Evolutionary conservation across 2,888 invertebrate species (phyloP), one percentile per base, ranked within the genome.

Genomic region (Oconnorella tubifera): DNA sequence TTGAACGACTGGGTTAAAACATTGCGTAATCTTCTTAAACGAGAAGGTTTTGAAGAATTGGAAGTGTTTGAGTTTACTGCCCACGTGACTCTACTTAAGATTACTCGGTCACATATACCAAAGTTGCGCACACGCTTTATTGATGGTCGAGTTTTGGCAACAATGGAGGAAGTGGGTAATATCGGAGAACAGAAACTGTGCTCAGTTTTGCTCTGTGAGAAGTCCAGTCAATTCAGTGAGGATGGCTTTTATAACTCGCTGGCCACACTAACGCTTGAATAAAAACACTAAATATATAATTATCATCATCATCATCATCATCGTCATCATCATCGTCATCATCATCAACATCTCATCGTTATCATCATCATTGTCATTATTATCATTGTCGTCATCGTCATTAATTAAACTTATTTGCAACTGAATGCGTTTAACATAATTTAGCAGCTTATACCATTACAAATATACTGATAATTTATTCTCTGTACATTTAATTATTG

Each of bases 1-100:
- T 27, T 51, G 25, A 6, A 6, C 10, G 25, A 19, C 25, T 51
- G 53, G 53, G 53, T 51, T 4, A 27, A 23, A 25, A 10, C 6
- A 25, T 51, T 51, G 10, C 10, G 14, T 6, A 23, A 19, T 6
- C 25, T 19, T 25, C 6, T 51, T 6, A 25, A 10, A 27, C 53
- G 25, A 51, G 53, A 51, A 25, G 53, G 53, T 51, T 25, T 51
- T 10, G 14, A 51, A 51, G 53, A 19, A 25, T 23, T 51, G 53
- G 53, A 51, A 23, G 53, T 51, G 10, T 51, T 51, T 51, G 53
- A 51, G 25, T 51, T 51, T 27, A 51, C 10, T 25, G 14, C 53
- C 25, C 53, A 51, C 25, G 53, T 51, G 4, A 51, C 53, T 10
- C 10, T 51, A 6, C 53, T 51, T 10, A 51, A 51, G 53, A 51